Evolutionary conservation across 1,140 invertebrate genomes (phyloP).

Genomic region (Sogatella furcifera): DNA sequence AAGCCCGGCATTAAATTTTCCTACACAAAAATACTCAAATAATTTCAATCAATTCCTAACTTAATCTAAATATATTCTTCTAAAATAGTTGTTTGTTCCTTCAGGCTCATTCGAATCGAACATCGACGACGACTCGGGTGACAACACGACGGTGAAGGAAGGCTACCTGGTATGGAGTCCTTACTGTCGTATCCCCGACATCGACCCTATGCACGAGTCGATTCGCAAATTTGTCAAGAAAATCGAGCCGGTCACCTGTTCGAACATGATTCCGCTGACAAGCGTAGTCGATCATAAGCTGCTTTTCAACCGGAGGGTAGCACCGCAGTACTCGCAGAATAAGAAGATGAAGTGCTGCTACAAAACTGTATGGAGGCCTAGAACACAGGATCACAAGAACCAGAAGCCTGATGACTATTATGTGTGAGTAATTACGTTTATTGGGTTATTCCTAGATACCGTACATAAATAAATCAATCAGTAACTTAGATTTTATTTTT

Average conservation of each 20-base stretch:
- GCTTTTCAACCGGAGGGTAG: constrained; percentile 24
- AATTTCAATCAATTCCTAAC: too few relatives aligned
- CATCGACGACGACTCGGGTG: not conserved
- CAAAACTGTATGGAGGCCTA: constrained; percentile 31
- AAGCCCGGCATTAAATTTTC: too few relatives aligned
- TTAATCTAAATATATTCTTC: too few relatives aligned
- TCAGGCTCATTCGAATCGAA: too few relatives aligned
- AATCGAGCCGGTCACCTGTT: constrained; percentile 44
- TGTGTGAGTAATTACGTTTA: constrained; percentile 27
- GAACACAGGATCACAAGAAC: not conserved
- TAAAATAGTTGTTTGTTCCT: too few relatives aligned
- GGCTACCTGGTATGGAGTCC: constrained; percentile 55
- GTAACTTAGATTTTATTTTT: too few relatives aligned
- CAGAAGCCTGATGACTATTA: constrained; percentile 27
- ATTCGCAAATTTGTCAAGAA: constrained; percentile 47
- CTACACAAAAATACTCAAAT: too few relatives aligned
- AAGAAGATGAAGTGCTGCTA: constrained; percentile 40
- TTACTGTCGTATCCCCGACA: constrained; percentile 53
- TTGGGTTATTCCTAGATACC: too few relatives aligned
- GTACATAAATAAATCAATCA: too few relatives aligned
- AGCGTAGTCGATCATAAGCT: constrained; percentile 1
- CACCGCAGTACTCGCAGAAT: constrained; percentile 22
- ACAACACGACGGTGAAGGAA: constrained; percentile 13
- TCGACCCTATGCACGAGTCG: constrained; percentile 53
- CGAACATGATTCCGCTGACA: constrained; percentile 36